Conservation (phyloP, 2,113 vertebrate genomes). For the Tachycineta bicolor region DNA sequence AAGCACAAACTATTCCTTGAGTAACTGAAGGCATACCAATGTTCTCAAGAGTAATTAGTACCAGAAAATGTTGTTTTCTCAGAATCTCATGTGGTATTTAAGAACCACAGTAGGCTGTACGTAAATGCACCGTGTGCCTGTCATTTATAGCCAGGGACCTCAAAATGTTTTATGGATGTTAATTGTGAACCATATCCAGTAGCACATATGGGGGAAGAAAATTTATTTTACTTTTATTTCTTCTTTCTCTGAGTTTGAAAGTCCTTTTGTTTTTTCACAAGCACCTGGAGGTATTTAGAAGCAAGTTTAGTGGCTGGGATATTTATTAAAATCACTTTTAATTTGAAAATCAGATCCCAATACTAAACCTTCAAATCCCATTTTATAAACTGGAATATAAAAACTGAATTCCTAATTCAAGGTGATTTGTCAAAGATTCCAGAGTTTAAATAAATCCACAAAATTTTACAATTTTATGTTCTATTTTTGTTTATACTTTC, state of each 20-base stretch:
- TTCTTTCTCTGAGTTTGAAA: not conserved
- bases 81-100: not conserved
- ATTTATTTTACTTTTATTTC: not conserved
- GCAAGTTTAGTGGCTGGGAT: not conserved
- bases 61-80: not conserved
- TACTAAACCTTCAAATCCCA: not conserved
- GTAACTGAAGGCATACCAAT: not conserved
- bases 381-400: not conserved
- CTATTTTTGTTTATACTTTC: not conserved
- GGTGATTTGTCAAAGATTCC: not conserved
- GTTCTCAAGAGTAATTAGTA: not conserved
- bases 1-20: not conserved
- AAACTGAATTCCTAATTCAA: not conserved
- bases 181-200: not conserved
- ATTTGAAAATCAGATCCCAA: not conserved
- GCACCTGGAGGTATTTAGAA: not conserved
- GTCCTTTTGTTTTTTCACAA: not conserved
- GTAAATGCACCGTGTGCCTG: not conserved
- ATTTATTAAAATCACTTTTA: not conserved
- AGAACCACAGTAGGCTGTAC: not conserved
- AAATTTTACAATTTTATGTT: not conserved
- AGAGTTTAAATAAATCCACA: not conserved
- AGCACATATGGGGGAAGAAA: accelerated
- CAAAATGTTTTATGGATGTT: not conserved
- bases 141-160: not conserved